Conservation (phyloP, 2,797 vertebrate species). For the Halcyon badia region DNA sequence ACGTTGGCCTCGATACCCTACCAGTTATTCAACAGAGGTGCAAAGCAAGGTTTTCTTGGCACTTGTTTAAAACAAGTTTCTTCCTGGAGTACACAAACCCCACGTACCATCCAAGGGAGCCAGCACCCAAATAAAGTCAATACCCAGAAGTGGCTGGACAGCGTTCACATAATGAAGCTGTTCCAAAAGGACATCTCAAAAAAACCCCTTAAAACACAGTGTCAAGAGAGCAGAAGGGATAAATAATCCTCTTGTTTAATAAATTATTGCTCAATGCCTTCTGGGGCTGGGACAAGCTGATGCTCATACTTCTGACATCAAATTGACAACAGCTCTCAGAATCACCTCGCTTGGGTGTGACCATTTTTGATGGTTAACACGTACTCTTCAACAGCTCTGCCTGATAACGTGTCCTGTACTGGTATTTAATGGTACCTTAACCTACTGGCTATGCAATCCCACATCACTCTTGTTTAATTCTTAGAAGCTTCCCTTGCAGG, state of each 20-base stretch:
- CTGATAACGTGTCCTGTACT: background rate
- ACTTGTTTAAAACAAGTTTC: background rate
- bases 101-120: accelerated
- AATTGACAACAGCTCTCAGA: background rate
- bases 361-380: background rate
- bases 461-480: background rate
- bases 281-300: background rate
- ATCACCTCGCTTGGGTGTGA: too few species aligned
- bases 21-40: background rate
- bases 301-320: background rate
- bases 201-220: background rate
- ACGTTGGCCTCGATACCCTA: background rate
- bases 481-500: background rate
- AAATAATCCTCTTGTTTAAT: background rate
- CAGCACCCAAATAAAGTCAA: background rate
- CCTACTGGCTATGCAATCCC: background rate
- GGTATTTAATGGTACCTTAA: background rate
- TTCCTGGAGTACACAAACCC: background rate
- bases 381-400: background rate
- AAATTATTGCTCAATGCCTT: background rate
- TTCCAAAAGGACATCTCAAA: background rate
- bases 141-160: background rate
- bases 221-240: background rate
- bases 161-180: too few species aligned
- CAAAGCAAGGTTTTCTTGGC: background rate